Base-by-base conservation (phyloP, 2,888 invertebrate genomes). In the Troilus luridus region DNA sequence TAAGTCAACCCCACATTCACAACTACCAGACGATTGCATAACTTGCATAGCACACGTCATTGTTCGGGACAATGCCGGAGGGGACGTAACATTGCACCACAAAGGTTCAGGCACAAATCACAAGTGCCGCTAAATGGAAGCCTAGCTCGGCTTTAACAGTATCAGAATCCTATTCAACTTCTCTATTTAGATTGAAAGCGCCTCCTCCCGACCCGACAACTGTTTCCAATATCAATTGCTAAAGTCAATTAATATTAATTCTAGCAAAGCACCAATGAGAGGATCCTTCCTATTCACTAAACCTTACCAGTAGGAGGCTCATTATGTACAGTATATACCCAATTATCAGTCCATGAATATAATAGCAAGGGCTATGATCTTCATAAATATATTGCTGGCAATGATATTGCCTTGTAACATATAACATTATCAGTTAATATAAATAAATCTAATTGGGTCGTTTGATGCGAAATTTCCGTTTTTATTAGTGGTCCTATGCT, bases 201-300 rank as follows among this genome's bases (percentile, higher is more conserved):
- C 72, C 41, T 77, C 72, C 72, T 12, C 9, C 24, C 64, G 11
- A n/a, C 10, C 64, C 64, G 10, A 67, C 27, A 77, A 77, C 72
- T 41, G 21, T 41, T 41, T 77, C 72, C 72, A 77, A 77, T 77
- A 77, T 77, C 72, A 77, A 77, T 77, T 41, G 17, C 72, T 77
- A 27, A 77, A 77, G 72, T 77, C 27, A 77, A 77, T 77, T 77
- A 77, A 77, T 77, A 77, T 77, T 77, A 77, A 77, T 27, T 17
- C 17, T 2, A 77, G 27, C 19, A 41, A 41, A 77, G 27, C 27
- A 27, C 72, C 41, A 41, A 19, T 14, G 14, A 41, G 14, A 41
- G 17, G 14, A 12, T 19, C 72, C 10, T 77, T 41, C 41, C 72
- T 77, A 27, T 7, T 6, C 27, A 14, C 10, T 27, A 41, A 8